Conservation (phyloP, 2,888 invertebrate species). For the Drosophila nigritarsus region DNA sequence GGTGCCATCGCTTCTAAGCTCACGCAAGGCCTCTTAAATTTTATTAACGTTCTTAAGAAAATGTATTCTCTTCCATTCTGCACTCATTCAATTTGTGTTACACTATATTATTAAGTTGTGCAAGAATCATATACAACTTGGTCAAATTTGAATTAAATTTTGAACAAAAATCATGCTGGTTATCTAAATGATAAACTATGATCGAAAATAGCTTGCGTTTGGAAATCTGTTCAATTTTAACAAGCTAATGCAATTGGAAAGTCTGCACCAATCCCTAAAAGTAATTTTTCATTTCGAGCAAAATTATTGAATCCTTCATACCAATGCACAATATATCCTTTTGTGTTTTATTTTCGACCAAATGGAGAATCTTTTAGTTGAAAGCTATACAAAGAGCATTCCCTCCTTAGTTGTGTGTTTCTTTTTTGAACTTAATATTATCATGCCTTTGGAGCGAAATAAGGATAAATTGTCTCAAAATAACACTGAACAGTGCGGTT, state of each 20-base stretch:
- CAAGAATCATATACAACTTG: not conserved
- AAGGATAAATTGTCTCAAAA: constrained; percentile 59
- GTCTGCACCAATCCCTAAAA: not conserved
- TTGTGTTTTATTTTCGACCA: not conserved
- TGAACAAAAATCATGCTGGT: not conserved
- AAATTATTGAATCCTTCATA: not conserved
- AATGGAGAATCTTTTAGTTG: not conserved
- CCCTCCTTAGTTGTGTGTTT: not conserved
- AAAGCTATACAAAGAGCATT: not conserved
- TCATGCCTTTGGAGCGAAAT: constrained; percentile 42
- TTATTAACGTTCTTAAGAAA: constrained; percentile 25
- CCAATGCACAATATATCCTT: not conserved
- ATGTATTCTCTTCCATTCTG: constrained; percentile 4
- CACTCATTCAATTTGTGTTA: not conserved
- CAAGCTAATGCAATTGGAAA: not conserved
- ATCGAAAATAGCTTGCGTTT: not conserved
- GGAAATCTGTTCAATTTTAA: not conserved
- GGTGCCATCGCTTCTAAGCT: constrained; percentile 24
- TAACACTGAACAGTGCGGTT: not conserved
- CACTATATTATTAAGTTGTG: not conserved
- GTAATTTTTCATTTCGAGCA: not conserved
- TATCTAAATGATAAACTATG: not conserved
- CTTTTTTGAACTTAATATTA: constrained; percentile 22
- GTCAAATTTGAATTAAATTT: not conserved
- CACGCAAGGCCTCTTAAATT: constrained; percentile 17